Percentiles rank a stretch among this genome's conserved stretches.
Evolutionary conservation across 2,113 vertebrate species (phyloP).

Genomic region (Drymodes brunneopygia): DNA sequence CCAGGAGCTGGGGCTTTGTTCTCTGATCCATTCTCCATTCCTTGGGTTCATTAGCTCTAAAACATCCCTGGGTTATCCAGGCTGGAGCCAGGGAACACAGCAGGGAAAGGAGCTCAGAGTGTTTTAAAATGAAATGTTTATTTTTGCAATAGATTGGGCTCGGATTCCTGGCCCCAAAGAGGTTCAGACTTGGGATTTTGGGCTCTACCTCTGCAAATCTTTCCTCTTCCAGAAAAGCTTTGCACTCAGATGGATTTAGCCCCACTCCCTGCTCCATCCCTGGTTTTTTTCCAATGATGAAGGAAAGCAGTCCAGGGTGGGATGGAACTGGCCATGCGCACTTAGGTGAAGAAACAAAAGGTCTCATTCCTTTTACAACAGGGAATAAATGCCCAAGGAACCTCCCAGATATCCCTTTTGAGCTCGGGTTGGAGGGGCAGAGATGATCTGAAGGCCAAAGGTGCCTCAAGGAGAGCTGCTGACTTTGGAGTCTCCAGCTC

Average conservation of each 20-base stretch:
- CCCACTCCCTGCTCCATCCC: background rate
- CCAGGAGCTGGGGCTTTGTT: background rate
- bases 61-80: accelerated
- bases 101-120: background rate
- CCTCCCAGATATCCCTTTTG: background rate
- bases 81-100: background rate
- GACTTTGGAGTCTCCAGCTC: background rate
- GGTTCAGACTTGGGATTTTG: background rate
- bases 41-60: background rate
- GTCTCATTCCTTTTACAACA: background rate
- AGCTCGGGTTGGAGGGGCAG: background rate
- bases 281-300: background rate
- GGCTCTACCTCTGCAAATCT: background rate
- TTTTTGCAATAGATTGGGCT: background rate
- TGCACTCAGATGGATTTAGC: background rate
- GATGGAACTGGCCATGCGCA: background rate
- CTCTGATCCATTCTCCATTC: background rate
- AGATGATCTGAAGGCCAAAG: background rate
- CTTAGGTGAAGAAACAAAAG: background rate
- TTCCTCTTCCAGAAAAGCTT: background rate
- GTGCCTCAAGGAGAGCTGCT: background rate
- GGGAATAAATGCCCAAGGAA: background rate
- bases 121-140: background rate
- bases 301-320: background rate
- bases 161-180: background rate